Evolutionary conservation across 2,113 vertebrate genomes (phyloP).

Genomic region (Ammodytes marinus): DNA sequence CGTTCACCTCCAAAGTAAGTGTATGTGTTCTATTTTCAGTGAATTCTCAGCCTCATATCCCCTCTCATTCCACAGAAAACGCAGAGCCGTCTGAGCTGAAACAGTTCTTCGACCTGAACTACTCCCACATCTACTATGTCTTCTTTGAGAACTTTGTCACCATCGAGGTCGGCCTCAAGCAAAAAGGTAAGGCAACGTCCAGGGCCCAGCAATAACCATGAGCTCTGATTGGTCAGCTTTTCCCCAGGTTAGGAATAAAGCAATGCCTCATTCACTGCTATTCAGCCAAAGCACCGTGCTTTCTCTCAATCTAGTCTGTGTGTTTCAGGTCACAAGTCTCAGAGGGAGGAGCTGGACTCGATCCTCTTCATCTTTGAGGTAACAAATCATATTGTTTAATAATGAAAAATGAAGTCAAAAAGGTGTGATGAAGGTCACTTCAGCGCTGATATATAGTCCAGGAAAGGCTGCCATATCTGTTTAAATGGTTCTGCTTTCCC

Average conservation of each 20-base stretch:
- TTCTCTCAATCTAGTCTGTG: background rate
- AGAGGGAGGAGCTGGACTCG: slow-evolving; percentile 98
- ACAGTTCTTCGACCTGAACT: slow-evolving; percentile 97
- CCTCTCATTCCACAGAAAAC: slow-evolving; percentile 88
- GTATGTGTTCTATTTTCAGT: background rate
- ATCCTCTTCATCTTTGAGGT: slow-evolving; percentile 99
- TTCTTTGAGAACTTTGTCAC: slow-evolving; percentile 99
- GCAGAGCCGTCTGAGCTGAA: slow-evolving; percentile 95
- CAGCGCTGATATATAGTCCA: too few species aligned
- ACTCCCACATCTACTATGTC: slow-evolving; percentile 99
- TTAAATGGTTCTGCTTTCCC: too few species aligned
- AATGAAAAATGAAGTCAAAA: too few species aligned
- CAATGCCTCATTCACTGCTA: background rate
- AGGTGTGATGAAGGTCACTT: too few species aligned
- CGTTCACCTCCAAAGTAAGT: background rate
- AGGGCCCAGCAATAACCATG: slow-evolving; percentile 85
- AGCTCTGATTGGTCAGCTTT: slow-evolving; percentile 78
- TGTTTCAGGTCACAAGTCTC: slow-evolving; percentile 96
- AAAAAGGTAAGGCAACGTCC: slow-evolving; percentile 90
- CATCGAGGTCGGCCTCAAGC: slow-evolving; percentile 97
- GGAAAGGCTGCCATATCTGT: too few species aligned
- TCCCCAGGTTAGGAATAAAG: slow-evolving; percentile 73
- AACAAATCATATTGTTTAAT: slow-evolving; percentile 49
- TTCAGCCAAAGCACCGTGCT: background rate
- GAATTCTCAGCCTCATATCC: background rate